Conservation (phyloP, 1,140 invertebrate species). For the Panagrolaimus sp. region DNA sequence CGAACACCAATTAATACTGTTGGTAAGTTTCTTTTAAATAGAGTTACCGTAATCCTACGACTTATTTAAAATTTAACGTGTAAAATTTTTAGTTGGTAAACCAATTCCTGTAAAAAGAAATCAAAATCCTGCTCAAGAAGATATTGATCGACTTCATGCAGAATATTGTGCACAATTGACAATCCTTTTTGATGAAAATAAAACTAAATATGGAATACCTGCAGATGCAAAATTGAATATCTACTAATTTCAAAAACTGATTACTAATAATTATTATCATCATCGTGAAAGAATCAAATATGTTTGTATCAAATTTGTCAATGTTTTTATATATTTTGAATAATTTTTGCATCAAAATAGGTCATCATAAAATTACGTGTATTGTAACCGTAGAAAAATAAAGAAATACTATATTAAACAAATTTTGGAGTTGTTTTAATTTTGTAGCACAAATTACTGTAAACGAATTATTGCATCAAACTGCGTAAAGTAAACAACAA, state of each 20-base stretch:
- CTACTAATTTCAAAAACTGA: not conserved
- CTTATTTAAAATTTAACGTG: no score
- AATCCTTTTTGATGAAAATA: conserved; percentile 25
- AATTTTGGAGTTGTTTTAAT: no score
- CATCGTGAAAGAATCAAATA: no score
- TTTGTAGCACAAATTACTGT: no score
- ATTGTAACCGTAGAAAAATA: no score
- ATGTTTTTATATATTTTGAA: no score
- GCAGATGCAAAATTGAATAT: not conserved
- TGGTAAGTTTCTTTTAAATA: conserved; percentile 64
- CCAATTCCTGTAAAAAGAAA: conserved; percentile 21
- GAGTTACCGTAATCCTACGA: not conserved
- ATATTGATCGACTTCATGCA: conserved; percentile 20
- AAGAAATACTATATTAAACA: no score
- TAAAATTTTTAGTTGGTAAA: conserved; percentile 19
- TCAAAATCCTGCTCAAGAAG: conserved; percentile 17
- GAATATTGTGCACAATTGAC: conserved; percentile 9
- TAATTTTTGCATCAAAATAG: no score
- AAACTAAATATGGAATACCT: conserved; percentile 19
- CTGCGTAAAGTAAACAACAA: no score
- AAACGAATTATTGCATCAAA: no score
- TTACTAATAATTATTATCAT: not conserved
- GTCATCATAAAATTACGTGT: no score
- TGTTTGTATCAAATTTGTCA: no score
- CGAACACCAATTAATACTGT: conserved; percentile 73